Evolutionary conservation across 1,140 invertebrate species (phyloP), one percentile per base, ranked within the genome.

Genomic region (Nebria ingens): DNA sequence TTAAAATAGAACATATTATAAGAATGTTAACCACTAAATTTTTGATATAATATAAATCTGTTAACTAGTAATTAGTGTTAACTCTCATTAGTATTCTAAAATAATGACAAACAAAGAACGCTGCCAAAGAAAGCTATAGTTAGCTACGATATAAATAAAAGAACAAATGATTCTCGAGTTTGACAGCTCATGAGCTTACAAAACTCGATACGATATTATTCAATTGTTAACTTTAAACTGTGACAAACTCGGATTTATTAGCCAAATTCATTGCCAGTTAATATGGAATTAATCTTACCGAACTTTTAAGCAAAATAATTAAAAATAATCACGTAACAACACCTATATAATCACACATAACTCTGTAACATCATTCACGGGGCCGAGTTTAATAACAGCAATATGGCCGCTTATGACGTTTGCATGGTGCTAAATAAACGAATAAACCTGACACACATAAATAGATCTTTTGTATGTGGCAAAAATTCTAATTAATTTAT

Each of bases 281-380:
- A 45, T 12, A 11, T 17, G 4, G 3, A 17, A 12, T 45, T 45
- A 45, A 12, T 45, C 40, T 45, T 45, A 45, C 40, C 40, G 15
- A 45, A 45, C 9, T 34, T 45, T 17, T 45, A 45, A 45, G n/a
- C 17, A 11, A 45, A 45, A 45, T 17, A 45, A 45, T 45, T 45
- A 45, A 45, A 45, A 45, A 45, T 45, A 12, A 45, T 45, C 40
- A 45, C 40, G 40, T 45, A 45, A 45, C 40, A 45, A 45, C 40
- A 45, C 40, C 40, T 45, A 45, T 45, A 17, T 45, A 45, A 45
- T 45, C 17, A 17, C 40, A 45, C 40, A 45, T 45, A 9, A 45
- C 40, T 45, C 17, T 34, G 40, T 45, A 45, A 45, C 40, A 45
- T 45, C 40, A 45, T 45, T 12, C 40, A 45, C 17, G 40, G 40